Evolutionary conservation across 2,113 vertebrate species (phyloP).

Genomic region (mouse (Mus musculus)): DNA sequence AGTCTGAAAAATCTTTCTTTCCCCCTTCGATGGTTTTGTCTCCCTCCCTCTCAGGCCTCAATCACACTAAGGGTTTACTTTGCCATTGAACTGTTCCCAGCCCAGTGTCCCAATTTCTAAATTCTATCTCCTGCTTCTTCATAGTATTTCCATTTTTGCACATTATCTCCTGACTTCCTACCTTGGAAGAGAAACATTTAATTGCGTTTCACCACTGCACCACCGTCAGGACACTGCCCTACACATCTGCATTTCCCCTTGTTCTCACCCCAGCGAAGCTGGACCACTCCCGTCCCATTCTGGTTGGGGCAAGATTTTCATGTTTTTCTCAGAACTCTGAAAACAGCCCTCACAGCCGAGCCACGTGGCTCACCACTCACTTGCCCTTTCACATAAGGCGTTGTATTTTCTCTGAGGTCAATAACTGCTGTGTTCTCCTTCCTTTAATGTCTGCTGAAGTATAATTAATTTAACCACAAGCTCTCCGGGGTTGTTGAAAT

Average conservation of each 20-base stretch:
- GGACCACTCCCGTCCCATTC: neutral
- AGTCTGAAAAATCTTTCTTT: neutral
- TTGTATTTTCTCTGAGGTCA: neutral
- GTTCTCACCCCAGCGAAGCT: neutral
- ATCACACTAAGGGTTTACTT: neutral
- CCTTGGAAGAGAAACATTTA: neutral
- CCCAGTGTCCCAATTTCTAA: neutral
- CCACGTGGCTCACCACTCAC: neutral
- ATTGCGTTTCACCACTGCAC: neutral
- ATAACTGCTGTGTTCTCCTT: neutral
- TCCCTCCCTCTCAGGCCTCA: neutral
- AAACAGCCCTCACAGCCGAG: neutral
- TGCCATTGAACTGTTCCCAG: neutral
- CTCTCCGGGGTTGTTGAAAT: neutral
- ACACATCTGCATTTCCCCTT: neutral
- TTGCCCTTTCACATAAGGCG: neutral
- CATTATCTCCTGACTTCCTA: neutral
- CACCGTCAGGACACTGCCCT: no score
- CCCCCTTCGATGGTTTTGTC: neutral
- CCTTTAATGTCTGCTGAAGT: neutral
- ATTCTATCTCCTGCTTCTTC: neutral
- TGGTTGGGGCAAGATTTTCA: neutral
- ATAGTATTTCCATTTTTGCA: neutral
- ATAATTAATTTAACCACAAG: neutral
- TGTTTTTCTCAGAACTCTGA: neutral